phyloP scores from a whole-genome alignment of 2,888 invertebrate genomes.

The Scaptomyza cyrtandrae region DNA sequence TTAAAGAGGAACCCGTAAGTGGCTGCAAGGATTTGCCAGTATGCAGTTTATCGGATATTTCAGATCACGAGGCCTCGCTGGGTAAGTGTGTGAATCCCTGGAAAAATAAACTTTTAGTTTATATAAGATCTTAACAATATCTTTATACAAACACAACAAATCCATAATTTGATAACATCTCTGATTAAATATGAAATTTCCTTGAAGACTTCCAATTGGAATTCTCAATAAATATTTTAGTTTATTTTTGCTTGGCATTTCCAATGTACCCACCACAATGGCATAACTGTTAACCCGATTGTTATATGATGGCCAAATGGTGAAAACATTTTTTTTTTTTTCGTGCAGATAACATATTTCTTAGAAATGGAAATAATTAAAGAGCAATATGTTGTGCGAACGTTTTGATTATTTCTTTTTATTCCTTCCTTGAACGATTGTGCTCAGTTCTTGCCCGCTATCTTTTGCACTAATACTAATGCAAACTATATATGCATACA shows the following conservation, averaged over 20 bases:
- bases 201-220: not conserved
- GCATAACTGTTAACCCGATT: conserved; percentile 25
- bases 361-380: conserved; percentile 74
- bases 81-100: conserved; percentile 88
- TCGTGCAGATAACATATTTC: conserved; percentile 74
- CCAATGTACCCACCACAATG: conserved; percentile 9
- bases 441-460: conserved; percentile 39
- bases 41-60: conserved; percentile 95
- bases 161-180: not conserved
- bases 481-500: not conserved
- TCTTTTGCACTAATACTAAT: conserved; percentile 42
- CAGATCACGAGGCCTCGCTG: conserved; percentile 94
- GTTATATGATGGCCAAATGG: conserved; percentile 27
- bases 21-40: conserved; percentile 90
- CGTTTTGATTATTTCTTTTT: conserved; percentile 21
- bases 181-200: too few relatives aligned
- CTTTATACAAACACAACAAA: not conserved
- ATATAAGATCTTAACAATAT: not conserved
- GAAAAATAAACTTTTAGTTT: not conserved
- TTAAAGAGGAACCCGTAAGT: conserved; percentile 86
- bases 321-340: conserved; percentile 13
- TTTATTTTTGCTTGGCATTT: not conserved
- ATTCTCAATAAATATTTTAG: not conserved
- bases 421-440: conserved; percentile 19
- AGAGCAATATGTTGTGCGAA: conserved; percentile 68